Evolutionary conservation across 2,113 vertebrate genomes (phyloP).

Genomic region (Gavia stellata): DNA sequence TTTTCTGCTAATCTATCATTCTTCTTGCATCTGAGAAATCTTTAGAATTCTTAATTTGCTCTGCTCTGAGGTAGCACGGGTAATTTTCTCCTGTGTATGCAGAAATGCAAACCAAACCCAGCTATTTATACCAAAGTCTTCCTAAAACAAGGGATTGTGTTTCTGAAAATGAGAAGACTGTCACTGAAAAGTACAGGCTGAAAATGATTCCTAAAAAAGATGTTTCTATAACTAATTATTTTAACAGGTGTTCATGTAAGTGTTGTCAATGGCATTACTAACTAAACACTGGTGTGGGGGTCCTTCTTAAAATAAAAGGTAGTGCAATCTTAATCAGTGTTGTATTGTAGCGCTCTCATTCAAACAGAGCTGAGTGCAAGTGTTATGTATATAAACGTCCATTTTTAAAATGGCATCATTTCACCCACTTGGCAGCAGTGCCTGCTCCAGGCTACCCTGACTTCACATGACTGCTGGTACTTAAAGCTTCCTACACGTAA

Average conservation of each 20-base stretch:
- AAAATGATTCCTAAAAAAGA: background rate
- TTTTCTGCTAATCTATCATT: background rate
- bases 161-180: slow-evolving; percentile 1
- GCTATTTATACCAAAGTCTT: background rate
- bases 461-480: background rate
- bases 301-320: background rate
- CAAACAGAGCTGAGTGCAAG: background rate
- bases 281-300: background rate
- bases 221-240: background rate
- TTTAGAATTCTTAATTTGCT: background rate
- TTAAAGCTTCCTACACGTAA: background rate
- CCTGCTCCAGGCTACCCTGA: background rate
- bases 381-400: background rate
- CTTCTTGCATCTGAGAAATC: background rate
- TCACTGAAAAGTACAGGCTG: background rate
- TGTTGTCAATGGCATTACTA: background rate
- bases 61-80: background rate
- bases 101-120: background rate
- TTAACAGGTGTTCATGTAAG: background rate
- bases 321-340: background rate
- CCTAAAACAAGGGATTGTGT: background rate
- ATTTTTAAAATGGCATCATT: background rate
- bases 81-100: background rate
- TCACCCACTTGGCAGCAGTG: background rate
- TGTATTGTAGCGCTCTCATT: background rate